Evolutionary conservation across 2,797 vertebrate species (phyloP), one percentile per base, ranked within the genome.

Genomic region (Hapalemur alaotrensis): DNA sequence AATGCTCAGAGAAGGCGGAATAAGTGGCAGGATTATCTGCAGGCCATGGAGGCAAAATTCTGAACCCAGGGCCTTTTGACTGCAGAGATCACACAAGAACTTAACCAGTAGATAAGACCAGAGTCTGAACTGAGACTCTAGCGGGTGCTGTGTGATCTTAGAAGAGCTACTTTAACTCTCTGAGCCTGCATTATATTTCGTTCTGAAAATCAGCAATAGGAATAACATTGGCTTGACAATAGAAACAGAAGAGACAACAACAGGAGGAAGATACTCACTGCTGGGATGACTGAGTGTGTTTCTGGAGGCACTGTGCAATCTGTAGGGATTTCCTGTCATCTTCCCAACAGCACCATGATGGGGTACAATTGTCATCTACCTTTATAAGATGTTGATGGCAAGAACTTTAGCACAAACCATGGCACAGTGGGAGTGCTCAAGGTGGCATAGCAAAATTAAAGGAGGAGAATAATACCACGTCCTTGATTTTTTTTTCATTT

Each of bases 281-380:
- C 4, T 7, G 43, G 43, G 28, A 4, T 28, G 23, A 4, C 38
- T 12, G 22, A 18, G 70, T 18, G 30, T 10, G 30, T 70, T 57
- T 70, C 41, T 8, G 2, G 83, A 4, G 11, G 65, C 11, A 0
- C 57, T 20, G n/a, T 14, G 43, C 59, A 30, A 2, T 9, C n/a
- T 25, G 2, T 3, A 15, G 7, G 30, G 30, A 25, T 6, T 12
- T 41, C n/a, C 2, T 65, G 1, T 38, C 59, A 23, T 32, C 30
- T 23, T 25, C 17, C n/a, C 23, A 41, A 6, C 5, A 13, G 38
- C 38, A 9, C 46, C 1, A 1, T 4, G 48, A 23, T 6, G 28
- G 2, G 38, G 7, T 2, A 11, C 35, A 0, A 7, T 0, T 2
- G 43, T 38, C 35, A 12, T 43, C 59, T 32, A 17, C 10, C 0